phyloP scores from a whole-genome alignment of 2,113 vertebrate species.

The Paedocypris sp. region DNA sequence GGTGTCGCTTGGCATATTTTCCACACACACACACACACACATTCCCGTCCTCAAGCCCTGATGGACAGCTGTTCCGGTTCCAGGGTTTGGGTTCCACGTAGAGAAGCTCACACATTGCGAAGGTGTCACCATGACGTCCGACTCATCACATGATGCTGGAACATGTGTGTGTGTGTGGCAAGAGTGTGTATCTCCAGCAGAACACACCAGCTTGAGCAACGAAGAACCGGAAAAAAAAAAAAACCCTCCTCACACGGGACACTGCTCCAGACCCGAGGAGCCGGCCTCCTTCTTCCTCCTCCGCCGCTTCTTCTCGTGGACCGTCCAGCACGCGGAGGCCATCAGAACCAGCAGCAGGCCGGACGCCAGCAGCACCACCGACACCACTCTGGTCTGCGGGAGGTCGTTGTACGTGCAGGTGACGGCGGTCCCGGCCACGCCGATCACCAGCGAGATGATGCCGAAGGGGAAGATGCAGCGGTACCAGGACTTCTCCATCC shows the following conservation, averaged over 20 bases:
- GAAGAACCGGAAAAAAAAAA: too few species aligned
- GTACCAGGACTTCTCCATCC: conserved; percentile 84
- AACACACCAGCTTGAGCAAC: conserved; percentile 50
- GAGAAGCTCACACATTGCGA: conserved; percentile 65
- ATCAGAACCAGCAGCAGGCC: conserved; percentile 68
- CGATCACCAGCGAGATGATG: conserved; percentile 78
- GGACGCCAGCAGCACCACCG: conserved; percentile 66
- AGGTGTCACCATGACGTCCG: conserved; percentile 63
- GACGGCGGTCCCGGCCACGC: conserved; percentile 73
- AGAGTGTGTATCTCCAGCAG: conserved; percentile 39
- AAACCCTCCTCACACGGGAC: conserved; percentile 73
- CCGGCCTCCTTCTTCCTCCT: conserved; percentile 62
- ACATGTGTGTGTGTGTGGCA: conserved; percentile 29
- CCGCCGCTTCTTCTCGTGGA: conserved; percentile 64
- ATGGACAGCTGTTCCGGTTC: conserved; percentile 50
- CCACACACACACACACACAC: background rate
- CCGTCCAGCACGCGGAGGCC: conserved; percentile 75
- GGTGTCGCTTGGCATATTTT: too few species aligned
- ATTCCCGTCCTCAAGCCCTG: conserved; percentile 37
- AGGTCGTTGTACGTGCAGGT: conserved; percentile 80
- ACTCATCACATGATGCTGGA: too few species aligned
- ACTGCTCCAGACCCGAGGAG: conserved; percentile 64
- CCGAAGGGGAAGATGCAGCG: conserved; percentile 85
- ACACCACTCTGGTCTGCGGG: conserved; percentile 77
- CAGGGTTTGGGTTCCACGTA: conserved; percentile 58